Evolutionary conservation across 2,797 vertebrate species (phyloP), one percentile per base, ranked within the genome.

Genomic region (Catamblyrhynchus diadema): DNA sequence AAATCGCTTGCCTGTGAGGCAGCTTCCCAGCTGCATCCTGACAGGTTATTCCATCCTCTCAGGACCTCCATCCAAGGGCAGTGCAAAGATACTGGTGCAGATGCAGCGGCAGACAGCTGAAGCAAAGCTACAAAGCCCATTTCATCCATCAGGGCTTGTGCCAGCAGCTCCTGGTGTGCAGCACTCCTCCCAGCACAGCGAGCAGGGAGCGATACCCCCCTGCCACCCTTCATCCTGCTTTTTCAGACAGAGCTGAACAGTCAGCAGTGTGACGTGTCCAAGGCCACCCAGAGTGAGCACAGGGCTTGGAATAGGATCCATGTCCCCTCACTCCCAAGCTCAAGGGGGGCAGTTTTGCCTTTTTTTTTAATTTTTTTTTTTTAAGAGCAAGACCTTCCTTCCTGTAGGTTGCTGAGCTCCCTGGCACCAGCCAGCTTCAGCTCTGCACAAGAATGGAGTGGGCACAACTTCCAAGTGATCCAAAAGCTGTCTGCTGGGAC

Each of bases 241-340:
- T 95, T 90, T 80, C 81, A 87, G 59, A 50, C 83, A 90, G 39
- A 87, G 77, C 72, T 79, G 93, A 94, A 89, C 88, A 90, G 69
- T 69, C 64, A 90, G 85, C 69, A 91, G 8, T 70, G 78, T 75
- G 80, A 65, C 65, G 93, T 93, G 60, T 90, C 91, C 85, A 90
- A 91, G 95, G 90, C 96, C 97, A 97, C 96, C 92, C 95, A 96
- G 90, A 91, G 94, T 3, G 47, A 92, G 89, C 70, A 54, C 37
- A 70, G 70, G 28, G 47, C 27, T 93, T 94, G 84, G 94, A 59
- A 94, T 7, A 62, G 42, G 79, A 92, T 71, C 77, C 81, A 66
- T 57, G 70, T 81, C 84, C 77, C 42, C 67, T 91, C 15, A 2
- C n/a, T 90, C 67, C 27, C 22, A 66, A 88, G 66, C 19, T 77